A percentile compares a stretch with the other conserved stretches of the same genome.
Conservation (phyloP, 2,797 vertebrate species). For the Chiroxiphia lanceolata region DNA sequence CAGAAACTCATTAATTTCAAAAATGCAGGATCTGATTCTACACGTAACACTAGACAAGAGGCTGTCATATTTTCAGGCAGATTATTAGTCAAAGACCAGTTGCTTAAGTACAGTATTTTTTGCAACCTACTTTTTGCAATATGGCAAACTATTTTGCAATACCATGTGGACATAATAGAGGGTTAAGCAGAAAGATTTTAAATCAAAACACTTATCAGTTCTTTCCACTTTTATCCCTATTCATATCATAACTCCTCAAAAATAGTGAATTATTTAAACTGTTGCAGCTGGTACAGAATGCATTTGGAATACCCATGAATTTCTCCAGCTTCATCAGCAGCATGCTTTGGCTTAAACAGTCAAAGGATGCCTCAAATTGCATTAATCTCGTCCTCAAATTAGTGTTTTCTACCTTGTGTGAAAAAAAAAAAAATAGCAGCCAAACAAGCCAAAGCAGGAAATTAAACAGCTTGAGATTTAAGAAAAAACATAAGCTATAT, state of each 20-base stretch:
- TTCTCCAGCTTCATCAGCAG: not conserved
- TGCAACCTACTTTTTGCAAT: not conserved
- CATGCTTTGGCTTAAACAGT: not conserved
- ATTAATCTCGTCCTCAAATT: not conserved
- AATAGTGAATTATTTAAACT: not conserved
- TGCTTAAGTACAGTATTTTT: not conserved
- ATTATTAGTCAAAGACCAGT: not conserved
- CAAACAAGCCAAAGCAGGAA: not conserved
- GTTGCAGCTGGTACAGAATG: not conserved
- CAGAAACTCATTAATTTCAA: not conserved
- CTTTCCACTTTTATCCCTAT: not conserved
- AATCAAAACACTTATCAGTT: not conserved
- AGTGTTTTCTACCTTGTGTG: not conserved
- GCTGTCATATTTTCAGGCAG: not conserved
- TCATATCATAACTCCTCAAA: not conserved
- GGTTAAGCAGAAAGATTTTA: conserved; percentile 6
- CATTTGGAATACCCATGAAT: conserved; percentile 15
- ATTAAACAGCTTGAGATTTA: not conserved
- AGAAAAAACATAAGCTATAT: not conserved
- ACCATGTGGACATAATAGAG: not conserved
- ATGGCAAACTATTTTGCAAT: no score
- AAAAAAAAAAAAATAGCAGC: not conserved
- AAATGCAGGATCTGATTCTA: not conserved
- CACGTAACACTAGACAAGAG: not conserved
- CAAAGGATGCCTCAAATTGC: not conserved